Evolutionary conservation across 2,888 invertebrate species (phyloP), one percentile per base, ranked within the genome.

Genomic region (Drosophila colorata): DNA sequence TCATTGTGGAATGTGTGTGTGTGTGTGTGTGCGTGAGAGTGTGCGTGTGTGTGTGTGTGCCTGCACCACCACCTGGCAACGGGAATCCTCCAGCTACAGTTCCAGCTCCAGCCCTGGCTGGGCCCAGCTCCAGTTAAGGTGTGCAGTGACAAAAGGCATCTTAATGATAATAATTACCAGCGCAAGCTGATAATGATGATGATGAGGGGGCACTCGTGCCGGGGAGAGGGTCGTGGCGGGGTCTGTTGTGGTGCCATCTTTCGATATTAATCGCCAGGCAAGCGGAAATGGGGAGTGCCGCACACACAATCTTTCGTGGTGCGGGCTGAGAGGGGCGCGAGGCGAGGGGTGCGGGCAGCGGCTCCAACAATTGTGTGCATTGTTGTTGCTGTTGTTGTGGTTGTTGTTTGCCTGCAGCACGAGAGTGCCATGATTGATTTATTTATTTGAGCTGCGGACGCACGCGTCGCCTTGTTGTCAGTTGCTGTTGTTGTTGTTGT

Each of bases 281-380:
- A 82, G 58, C 87, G 85, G 87, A 86, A 87, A 87, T 86, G 80
- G 82, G 85, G 85, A 82, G 85, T 86, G 87, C 82, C 86, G 25
- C 66, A 35, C 46, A 58, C 67, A 67, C 38, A 53, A 28, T 2
- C 0, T 28, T 28, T 8, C 28, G 9, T 28, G 28, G 28, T 28
- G 28, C 25, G 33, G 52, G 51, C 41, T 23, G 11, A 16, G 20
- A 16, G 4, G 41, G n/a, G 40, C 4, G 44, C 20, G 58, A 49
- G 51, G 23, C 11, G 33, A 35, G 25, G 43, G 28, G 11, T 31
- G 23, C 37, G 43, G 20, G 56, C 25, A 38, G 48, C 28, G 60
- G 65, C 64, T 20, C 43, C 43, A 66, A 37, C 63, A 63, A 63
- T 61, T 57, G 56, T 53, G 31, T 2, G 20, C 23, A 23, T 52